phyloP scores from a whole-genome alignment of 2,113 vertebrate species.

The Leucopsar rothschildi region DNA sequence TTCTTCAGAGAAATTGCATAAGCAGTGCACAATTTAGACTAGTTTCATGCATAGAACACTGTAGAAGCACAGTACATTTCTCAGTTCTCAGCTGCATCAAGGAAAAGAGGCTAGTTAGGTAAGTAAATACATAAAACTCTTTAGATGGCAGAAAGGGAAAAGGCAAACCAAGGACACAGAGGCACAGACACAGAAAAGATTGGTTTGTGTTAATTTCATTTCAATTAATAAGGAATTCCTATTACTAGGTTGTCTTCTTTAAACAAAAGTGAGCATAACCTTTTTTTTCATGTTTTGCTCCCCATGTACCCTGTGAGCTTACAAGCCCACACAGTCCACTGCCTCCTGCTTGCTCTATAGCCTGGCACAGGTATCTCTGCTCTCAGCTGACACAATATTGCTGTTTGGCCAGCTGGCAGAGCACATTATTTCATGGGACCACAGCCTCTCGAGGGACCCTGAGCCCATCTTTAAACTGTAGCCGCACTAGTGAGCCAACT shows the following conservation, averaged over 20 bases:
- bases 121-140: not conserved
- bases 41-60: not conserved
- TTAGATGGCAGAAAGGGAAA: not conserved
- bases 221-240: not conserved
- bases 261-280: not conserved
- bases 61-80: not conserved
- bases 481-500: not conserved
- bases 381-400: not conserved
- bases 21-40: not conserved
- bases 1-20: not conserved
- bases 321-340: rapidly evolving
- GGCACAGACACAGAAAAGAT: not conserved
- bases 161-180: not conserved
- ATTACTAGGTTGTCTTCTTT: not conserved
- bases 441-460: not conserved
- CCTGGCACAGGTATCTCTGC: not conserved
- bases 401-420: slow-evolving; percentile 22
- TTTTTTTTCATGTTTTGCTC: not conserved
- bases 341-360: not conserved
- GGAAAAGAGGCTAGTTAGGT: not conserved
- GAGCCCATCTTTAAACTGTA: slow-evolving; percentile 5
- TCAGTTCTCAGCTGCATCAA: not conserved
- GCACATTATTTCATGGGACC: not conserved
- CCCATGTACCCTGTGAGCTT: not conserved
- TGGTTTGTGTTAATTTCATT: not conserved